Percentiles rank a stretch among this genome's conserved stretches.
These are phyloP conservation scores for Drosophila hydei DNA, from an alignment of 1,140 invertebrate species.

Conservation along the genomic window DNA sequence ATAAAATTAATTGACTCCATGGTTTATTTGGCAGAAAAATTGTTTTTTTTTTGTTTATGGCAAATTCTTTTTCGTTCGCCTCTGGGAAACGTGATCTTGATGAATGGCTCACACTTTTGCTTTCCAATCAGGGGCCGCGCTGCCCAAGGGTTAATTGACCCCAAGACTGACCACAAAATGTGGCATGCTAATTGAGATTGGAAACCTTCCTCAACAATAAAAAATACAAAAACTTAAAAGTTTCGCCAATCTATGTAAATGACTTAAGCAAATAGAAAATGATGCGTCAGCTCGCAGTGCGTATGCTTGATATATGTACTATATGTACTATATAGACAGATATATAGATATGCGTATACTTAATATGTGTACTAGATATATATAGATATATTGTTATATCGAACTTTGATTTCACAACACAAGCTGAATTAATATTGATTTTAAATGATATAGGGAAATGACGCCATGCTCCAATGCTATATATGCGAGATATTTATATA, in stretches of 20 bases:
- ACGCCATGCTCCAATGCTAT: slow-evolving; percentile 46
- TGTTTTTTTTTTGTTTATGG: neutral
- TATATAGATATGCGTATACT: too few relatives aligned
- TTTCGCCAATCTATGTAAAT: slow-evolving; percentile 51
- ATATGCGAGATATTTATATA: slow-evolving; percentile 27
- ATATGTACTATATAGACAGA: neutral
- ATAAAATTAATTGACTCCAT: slow-evolving; percentile 15
- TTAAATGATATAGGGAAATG: slow-evolving; percentile 66
- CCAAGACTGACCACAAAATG: slow-evolving; percentile 59
- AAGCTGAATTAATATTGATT: slow-evolving; percentile 34
- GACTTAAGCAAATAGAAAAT: slow-evolving; percentile 52
- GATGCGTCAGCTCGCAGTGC: slow-evolving; percentile 55
- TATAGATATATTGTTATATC: neutral
- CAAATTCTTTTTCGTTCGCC: slow-evolving; percentile 14
- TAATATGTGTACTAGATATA: too few relatives aligned
- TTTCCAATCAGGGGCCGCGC: slow-evolving; percentile 60
- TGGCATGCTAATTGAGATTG: slow-evolving; percentile 64
- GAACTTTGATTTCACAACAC: slow-evolving; percentile 30
- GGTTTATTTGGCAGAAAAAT: neutral
- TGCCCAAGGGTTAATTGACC: slow-evolving; percentile 63
- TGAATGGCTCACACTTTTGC: slow-evolving; percentile 57
- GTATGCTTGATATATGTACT: slow-evolving; percentile 27
- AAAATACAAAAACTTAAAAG: slow-evolving; percentile 15
- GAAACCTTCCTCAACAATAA: slow-evolving; percentile 46
- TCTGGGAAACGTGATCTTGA: slow-evolving; percentile 33